A percentile compares a stretch with the other conserved stretches of the same genome.
Conservation (phyloP, 2,797 vertebrate species). For the Amphiprion clarkii region DNA sequence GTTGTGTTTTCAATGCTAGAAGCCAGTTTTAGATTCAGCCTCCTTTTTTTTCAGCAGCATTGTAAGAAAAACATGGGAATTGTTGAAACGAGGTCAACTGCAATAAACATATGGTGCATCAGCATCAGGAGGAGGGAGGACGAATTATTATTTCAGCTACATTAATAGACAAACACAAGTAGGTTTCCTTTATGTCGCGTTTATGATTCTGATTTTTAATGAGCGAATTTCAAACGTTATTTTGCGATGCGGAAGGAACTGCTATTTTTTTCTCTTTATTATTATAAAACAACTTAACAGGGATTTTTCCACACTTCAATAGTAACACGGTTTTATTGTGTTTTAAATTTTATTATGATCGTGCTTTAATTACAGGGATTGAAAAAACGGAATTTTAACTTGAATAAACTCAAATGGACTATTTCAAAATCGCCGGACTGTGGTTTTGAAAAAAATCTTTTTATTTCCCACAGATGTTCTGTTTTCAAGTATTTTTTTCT, state of each 20-base stretch:
- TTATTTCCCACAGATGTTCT: too few species aligned
- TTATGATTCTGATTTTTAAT: constrained; percentile 39
- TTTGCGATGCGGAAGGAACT: too few species aligned
- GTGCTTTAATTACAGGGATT: background rate
- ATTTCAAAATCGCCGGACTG: too few species aligned
- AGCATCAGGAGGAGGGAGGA: constrained; percentile 34
- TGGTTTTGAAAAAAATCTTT: too few species aligned
- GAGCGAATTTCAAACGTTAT: background rate
- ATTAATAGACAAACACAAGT: constrained; percentile 37
- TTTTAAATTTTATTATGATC: background rate
- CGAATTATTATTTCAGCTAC: constrained; percentile 59
- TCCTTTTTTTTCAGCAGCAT: background rate
- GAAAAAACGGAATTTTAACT: too few species aligned
- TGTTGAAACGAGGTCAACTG: constrained; percentile 61
- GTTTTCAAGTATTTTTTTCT: too few species aligned
- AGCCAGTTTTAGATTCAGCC: background rate
- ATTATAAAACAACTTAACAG: too few species aligned
- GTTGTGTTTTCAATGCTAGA: background rate
- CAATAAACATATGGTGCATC: constrained; percentile 56
- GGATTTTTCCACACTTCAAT: too few species aligned
- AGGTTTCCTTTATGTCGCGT: constrained; percentile 18
- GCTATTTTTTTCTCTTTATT: too few species aligned
- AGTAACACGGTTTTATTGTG: background rate
- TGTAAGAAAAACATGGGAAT: constrained; percentile 27
- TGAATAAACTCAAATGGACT: too few species aligned